Base-by-base conservation (phyloP, 2,113 vertebrate genomes). In the Corythornis cristatus region DNA sequence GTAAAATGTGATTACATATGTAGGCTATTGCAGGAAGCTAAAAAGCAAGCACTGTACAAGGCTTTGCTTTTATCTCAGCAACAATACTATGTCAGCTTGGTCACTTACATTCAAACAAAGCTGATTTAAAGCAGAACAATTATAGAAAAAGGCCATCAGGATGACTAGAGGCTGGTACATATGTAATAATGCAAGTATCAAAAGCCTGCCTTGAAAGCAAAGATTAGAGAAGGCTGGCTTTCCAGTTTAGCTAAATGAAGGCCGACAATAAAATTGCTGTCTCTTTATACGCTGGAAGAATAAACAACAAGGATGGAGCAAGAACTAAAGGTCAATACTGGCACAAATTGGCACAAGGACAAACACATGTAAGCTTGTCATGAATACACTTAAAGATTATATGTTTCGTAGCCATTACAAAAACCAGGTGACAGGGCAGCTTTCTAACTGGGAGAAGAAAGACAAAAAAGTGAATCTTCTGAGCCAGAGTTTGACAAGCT, bases 11-110 rank as follows among this genome's bases (percentile, higher is more conserved):
- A 70, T 94, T 92, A 91, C 72, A 42, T 67, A 51, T 9, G 37
- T 43, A 65, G 54, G 48, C 48, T 80, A 73, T 73, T 89, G 79
- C 2, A 76, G 64, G 10, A 88, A 48, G 37, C 37, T 37, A 79
- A 91, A 64, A 93, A 85, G 62, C 85, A 85, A 89, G 67, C 28
- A 42, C 72, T 67, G 56, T 51, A 73, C 33, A 93, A 79, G 85
- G 68, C 72, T 56, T 88, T 74, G 67, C 79, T 94, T 94, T 96
- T 70, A 94, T 91, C 75, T 89, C 79, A 73, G 75, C 82, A 83
- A 72, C 42, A 80, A 43, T 62, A 89, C 73, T 60, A 76, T 22
- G 46, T 54, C 89, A 56, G 60, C 85, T 91, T 66, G 60, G 85
- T 77, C 85, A 88, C 20, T 77, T 70, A 65, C 5, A n/a, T 66